Evolutionary conservation across 2,113 vertebrate species (phyloP).

Genomic region (Cyprinodon variegatus): DNA sequence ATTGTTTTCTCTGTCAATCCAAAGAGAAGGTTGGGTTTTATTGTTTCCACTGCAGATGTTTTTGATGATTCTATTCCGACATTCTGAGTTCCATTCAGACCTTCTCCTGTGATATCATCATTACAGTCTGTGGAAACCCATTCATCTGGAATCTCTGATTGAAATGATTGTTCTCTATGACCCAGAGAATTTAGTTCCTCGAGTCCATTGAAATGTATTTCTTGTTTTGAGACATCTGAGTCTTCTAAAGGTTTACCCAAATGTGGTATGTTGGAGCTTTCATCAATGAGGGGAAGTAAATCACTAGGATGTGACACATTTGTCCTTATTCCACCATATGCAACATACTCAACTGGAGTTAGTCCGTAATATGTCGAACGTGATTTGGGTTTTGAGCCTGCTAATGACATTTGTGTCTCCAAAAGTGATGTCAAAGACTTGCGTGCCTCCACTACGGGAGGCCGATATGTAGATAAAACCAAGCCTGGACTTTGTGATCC

Average conservation of each 20-base stretch:
- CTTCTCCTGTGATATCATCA: slow-evolving; percentile 41
- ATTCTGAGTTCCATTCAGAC: slow-evolving; percentile 41
- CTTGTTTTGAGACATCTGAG: slow-evolving; percentile 20
- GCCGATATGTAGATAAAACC: slow-evolving; percentile 16
- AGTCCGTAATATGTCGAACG: slow-evolving; percentile 79
- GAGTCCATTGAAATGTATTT: slow-evolving; percentile 45
- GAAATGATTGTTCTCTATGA: slow-evolving; percentile 21
- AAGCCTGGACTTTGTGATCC: slow-evolving; percentile 33
- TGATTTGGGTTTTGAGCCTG: slow-evolving; percentile 62
- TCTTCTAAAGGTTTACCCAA: slow-evolving; percentile 25
- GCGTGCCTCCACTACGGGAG: slow-evolving; percentile 62
- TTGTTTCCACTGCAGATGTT: slow-evolving; percentile 48
- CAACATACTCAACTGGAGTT: slow-evolving; percentile 74
- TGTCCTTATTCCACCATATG: slow-evolving; percentile 74
- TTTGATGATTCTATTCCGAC: slow-evolving; percentile 49
- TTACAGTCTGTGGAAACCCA: slow-evolving; percentile 30
- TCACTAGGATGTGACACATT: slow-evolving; percentile 36
- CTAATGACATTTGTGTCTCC: slow-evolving; percentile 62
- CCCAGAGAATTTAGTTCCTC: slow-evolving; percentile 16
- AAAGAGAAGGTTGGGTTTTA: slow-evolving; percentile 55
- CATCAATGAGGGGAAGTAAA: slow-evolving; percentile 13
- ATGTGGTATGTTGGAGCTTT: slow-evolving; percentile 36
- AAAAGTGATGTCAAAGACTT: slow-evolving; percentile 70
- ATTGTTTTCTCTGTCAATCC: slow-evolving; percentile 59
- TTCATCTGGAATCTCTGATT: slow-evolving; percentile 38